Conservation (phyloP, 64 coral and sea anemone species). For the Montipora cactus region DNA sequence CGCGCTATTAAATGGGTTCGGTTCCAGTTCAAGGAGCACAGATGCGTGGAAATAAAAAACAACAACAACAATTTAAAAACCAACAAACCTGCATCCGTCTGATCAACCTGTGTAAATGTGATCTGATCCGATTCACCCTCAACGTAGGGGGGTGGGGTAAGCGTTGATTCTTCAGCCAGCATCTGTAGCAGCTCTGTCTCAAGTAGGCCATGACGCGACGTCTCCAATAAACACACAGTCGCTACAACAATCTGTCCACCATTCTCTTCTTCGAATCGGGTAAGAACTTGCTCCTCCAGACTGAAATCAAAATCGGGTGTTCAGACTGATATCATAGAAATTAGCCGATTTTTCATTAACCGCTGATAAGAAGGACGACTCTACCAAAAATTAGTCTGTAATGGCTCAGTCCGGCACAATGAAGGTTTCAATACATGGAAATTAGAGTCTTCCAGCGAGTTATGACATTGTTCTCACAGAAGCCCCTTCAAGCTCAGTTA, state of each 20-base stretch:
- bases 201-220: constrained; percentile 94
- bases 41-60: not conserved
- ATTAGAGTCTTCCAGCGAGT: no score
- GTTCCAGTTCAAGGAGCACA: no score
- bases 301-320: constrained; percentile 29
- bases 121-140: constrained; percentile 72
- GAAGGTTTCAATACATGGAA: no score
- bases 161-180: constrained; percentile 80
- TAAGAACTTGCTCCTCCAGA: constrained; percentile 96
- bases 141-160: constrained; percentile 76
- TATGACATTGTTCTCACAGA: no score
- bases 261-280: constrained; percentile 96
- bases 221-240: constrained; percentile 94
- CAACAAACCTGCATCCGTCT: constrained; percentile 5
- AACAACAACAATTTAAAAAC: not conserved
- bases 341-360: no score
- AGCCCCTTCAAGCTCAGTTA: no score
- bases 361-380: no score
- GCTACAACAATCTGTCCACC: constrained; percentile 91
- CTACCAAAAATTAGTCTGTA: no score
- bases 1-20: no score
- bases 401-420: no score
- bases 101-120: constrained; percentile 32
- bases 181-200: constrained; percentile 96
- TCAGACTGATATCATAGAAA: no score